Conservation (phyloP, 2,113 vertebrate species). For the Sphyrna mokarran region DNA sequence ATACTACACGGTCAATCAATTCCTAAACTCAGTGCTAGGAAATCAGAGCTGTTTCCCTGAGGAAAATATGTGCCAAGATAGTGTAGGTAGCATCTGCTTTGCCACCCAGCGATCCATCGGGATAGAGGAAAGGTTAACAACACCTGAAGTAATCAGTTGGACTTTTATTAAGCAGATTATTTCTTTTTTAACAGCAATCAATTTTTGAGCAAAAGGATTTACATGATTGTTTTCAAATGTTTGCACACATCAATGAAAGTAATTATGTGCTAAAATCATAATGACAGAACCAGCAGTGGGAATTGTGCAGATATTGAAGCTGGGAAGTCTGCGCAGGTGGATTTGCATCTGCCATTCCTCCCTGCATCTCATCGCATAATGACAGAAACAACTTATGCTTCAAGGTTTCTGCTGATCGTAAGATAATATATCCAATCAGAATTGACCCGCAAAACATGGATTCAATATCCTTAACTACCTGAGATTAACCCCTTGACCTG, state of each 20-base stretch:
- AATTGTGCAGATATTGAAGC: not conserved
- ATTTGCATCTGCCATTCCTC: constrained; percentile 4
- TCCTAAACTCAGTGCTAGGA: not conserved
- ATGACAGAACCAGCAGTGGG: not conserved
- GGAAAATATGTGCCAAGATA: not conserved
- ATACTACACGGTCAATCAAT: not conserved
- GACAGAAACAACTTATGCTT: not conserved
- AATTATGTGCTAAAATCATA: not conserved
- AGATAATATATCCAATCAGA: not conserved
- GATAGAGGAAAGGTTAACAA: not conserved
- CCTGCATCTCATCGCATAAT: not conserved
- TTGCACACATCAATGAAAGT: not conserved
- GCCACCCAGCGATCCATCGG: not conserved
- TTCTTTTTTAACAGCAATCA: not conserved
- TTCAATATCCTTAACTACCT: constrained; percentile 5
- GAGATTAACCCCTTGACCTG: not conserved
- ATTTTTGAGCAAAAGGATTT: not conserved
- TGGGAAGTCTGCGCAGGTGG: not conserved
- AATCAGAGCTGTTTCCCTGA: not conserved
- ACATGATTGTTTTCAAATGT: not conserved
- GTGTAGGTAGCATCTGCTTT: not conserved
- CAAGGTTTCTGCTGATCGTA: not conserved
- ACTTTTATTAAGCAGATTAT: not conserved
- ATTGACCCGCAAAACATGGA: not conserved
- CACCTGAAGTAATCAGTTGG: not conserved